Base-by-base conservation (phyloP, 2,797 vertebrate genomes). In the Platyrinchus mystaceus region DNA sequence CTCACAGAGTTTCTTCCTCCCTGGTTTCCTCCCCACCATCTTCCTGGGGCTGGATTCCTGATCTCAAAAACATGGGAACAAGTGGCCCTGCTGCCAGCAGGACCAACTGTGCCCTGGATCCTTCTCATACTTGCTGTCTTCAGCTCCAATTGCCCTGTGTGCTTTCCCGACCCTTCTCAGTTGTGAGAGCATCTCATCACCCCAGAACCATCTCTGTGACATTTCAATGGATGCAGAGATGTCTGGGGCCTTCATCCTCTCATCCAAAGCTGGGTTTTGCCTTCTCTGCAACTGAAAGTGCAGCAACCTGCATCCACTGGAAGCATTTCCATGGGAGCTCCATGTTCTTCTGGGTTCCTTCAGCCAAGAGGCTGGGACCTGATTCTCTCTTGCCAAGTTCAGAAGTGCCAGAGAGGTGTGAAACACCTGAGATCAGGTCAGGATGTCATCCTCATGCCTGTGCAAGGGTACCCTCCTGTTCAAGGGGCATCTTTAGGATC, bases 371-470 rank as follows among this genome's bases (percentile, higher is more conserved):
- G 32, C 34, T 39, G 43, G 24, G 32, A 60, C 8, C 21, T 37
- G 16, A 34, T 34, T 49, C 62, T 69, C 59, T 66, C 64, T 46
- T 46, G 43, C 68, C 28, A 17, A 41, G 36, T 10, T 55, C 59
- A 7, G 3, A 39, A 43, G 34, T 12, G 19, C 18, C 52, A 32
- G 36, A 69, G 15, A 22, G 17, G 22, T 30, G 43, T 10, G 52
- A 78, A 77, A 50, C 18, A 15, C 41, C 20, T 20, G 56, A 24
- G 36, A 23, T 43, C 27, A 8, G 47, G 44, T 7, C 56, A 7
- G 10, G 11, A 14, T 14, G 18, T 34, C 0, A 0, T 8, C 50
- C 36, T 71, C 18, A 9, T 8, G 7, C 24, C 32, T 11, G 22
- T 1, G 1, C 49, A 39, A 50, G 41, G 2, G 8, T 27, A 59